Conservation (phyloP, 1,140 invertebrate genomes). For the Magallana gigas region DNA sequence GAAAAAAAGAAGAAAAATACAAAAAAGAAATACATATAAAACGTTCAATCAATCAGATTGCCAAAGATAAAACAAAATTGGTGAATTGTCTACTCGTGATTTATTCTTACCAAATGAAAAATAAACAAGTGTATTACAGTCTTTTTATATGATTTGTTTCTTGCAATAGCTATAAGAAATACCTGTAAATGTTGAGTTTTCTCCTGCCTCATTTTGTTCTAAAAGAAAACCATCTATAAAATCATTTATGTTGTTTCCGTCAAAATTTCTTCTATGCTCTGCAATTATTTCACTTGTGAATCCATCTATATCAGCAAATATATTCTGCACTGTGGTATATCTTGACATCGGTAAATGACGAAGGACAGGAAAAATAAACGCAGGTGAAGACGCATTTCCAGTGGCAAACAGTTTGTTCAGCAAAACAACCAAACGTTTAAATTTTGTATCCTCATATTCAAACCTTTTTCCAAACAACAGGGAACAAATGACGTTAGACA, state of each 20-base stretch:
- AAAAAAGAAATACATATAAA: too few species aligned
- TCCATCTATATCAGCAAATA: background rate
- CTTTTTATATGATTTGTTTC: background rate
- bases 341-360: constrained; percentile 24
- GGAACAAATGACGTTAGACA: constrained; percentile 94
- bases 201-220: background rate
- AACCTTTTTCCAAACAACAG: constrained; percentile 93
- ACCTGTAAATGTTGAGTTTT: constrained; percentile 32
- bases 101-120: too few species aligned
- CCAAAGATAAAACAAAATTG: too few species aligned
- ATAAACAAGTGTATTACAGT: too few species aligned
- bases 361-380: constrained; percentile 14
- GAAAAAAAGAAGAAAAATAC: too few species aligned
- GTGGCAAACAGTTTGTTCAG: constrained; percentile 9
- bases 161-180: too few species aligned
- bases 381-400: background rate
- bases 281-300: constrained; percentile 21
- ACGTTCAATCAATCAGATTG: too few species aligned
- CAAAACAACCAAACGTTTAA: constrained; percentile 34
- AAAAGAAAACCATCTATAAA: constrained; percentile 37
- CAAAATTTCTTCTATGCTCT: constrained; percentile 36
- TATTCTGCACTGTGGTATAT: background rate
- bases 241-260: constrained; percentile 21
- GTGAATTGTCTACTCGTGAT: too few species aligned
- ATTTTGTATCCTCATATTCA: constrained; percentile 79